Evolutionary conservation across 1,140 invertebrate species (phyloP).

Genomic region (Matsumurasca onukii): DNA sequence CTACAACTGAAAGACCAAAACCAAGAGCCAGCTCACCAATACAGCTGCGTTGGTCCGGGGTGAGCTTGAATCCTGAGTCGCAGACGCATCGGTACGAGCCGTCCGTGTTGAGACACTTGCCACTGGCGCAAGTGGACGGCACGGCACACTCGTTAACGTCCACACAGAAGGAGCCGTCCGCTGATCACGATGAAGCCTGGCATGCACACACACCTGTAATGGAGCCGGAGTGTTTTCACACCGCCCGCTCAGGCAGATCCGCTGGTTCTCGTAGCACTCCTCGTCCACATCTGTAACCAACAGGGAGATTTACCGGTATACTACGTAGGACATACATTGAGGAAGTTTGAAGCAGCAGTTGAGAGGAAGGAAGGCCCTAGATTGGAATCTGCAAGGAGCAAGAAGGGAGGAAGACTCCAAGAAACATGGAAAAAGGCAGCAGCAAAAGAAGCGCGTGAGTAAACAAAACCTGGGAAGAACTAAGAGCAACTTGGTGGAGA

Average conservation of each 20-base stretch:
- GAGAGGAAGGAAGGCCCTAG: too few relatives aligned
- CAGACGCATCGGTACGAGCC: constrained; percentile 79
- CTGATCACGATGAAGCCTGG: constrained; percentile 68
- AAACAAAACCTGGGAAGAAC: too few relatives aligned
- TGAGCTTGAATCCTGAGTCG: constrained; percentile 68
- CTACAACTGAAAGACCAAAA: too few relatives aligned
- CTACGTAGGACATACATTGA: too few relatives aligned
- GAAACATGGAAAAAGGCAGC: too few relatives aligned
- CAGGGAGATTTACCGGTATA: neutral
- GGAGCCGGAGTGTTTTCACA: constrained; percentile 69
- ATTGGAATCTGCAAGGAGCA: too few relatives aligned
- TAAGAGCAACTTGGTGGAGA: too few relatives aligned
- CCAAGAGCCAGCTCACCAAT: constrained; percentile 55
- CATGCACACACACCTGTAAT: constrained; percentile 79
- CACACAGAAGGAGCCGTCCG: constrained; percentile 71
- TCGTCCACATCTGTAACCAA: constrained; percentile 72
- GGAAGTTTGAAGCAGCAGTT: too few relatives aligned
- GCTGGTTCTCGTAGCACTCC: constrained; percentile 78
- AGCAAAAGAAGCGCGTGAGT: too few relatives aligned
- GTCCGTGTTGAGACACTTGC: constrained; percentile 70
- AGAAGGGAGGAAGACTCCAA: too few relatives aligned
- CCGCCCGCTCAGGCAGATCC: constrained; percentile 74
- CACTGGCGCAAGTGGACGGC: constrained; percentile 69
- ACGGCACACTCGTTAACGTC: constrained; percentile 81
- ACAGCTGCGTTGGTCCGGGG: constrained; percentile 57